Conservation (phyloP, 2,888 invertebrate species). For the Neoitamus cyanurus region DNA sequence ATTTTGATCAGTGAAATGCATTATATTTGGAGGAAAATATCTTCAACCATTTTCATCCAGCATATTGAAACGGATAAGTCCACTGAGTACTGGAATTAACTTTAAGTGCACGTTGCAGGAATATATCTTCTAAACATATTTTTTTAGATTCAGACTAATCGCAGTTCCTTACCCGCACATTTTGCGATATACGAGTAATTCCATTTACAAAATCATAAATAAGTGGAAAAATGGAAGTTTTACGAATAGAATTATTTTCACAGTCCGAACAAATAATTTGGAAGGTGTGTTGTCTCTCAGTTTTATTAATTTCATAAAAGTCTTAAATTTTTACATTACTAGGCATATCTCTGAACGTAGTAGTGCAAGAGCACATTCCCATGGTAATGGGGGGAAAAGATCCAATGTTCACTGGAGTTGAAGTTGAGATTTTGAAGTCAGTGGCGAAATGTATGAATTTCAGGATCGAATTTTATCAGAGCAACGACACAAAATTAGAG, state of each 20-base stretch:
- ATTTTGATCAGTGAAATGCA: slow-evolving; percentile 74
- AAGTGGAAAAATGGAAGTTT: slow-evolving; percentile 76
- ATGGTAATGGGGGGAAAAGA: slow-evolving; percentile 58
- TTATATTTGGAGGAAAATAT: slow-evolving; percentile 81
- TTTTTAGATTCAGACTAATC: slow-evolving; percentile 75
- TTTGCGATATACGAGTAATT: slow-evolving; percentile 65
- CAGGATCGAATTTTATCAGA: slow-evolving; percentile 74
- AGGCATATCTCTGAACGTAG: slow-evolving; percentile 59
- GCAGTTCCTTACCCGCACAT: slow-evolving; percentile 81
- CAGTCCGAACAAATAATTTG: slow-evolving; percentile 63
- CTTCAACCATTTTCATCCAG: slow-evolving; percentile 79
- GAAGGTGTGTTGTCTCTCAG: slow-evolving; percentile 56
- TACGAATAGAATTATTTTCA: slow-evolving; percentile 60
- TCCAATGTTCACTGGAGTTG: slow-evolving; percentile 58
- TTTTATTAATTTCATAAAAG: too few species aligned
- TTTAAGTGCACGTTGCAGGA: not conserved
- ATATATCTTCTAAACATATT: not conserved
- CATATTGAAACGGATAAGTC: not conserved
- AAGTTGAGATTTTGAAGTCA: slow-evolving; percentile 67
- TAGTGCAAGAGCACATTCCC: slow-evolving; percentile 60
- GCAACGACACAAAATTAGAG: slow-evolving; percentile 70
- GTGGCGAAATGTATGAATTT: slow-evolving; percentile 80
- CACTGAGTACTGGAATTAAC: not conserved
- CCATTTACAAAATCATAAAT: slow-evolving; percentile 74
- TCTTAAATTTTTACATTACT: not conserved